A percentile compares a stretch with the other conserved stretches of the same genome.
Conservation (phyloP, 2,113 vertebrate genomes). For the Stomatorhinus ivindoensis region DNA sequence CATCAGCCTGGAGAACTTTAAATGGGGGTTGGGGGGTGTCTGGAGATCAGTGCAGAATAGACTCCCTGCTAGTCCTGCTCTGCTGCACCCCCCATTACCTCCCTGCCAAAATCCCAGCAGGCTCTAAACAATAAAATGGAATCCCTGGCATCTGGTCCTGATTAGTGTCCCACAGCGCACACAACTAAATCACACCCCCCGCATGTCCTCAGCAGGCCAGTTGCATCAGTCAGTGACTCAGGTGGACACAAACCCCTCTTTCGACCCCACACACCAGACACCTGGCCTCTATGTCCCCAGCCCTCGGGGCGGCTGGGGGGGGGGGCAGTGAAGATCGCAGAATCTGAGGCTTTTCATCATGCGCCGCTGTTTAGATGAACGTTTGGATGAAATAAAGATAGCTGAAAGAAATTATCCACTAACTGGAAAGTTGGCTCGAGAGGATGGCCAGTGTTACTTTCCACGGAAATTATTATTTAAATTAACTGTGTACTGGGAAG, state of each 20-base stretch:
- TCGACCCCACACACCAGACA: background rate
- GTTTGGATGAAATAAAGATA: background rate
- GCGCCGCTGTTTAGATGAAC: background rate
- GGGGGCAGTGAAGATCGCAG: background rate
- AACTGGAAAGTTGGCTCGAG: background rate
- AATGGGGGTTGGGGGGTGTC: background rate
- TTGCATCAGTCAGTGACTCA: background rate
- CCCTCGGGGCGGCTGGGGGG: background rate
- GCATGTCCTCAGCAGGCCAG: background rate
- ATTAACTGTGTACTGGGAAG: background rate
- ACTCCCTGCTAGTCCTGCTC: background rate
- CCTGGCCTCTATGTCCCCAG: background rate
- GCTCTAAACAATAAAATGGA: conserved; percentile 13
- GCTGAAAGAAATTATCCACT: background rate
- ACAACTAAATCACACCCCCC: conserved; percentile 9
- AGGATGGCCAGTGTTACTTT: background rate
- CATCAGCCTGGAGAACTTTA: background rate
- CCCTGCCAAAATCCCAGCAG: conserved; percentile 15
- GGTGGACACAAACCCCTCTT: background rate
- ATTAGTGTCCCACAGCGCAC: background rate
- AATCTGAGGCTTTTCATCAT: background rate
- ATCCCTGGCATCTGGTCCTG: conserved; percentile 11
- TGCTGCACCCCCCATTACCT: background rate
- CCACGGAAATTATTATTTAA: background rate
- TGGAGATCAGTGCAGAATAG: conserved; percentile 12